Evolutionary conservation across 2,113 vertebrate genomes (phyloP).

Genomic region (Tetrax tetrax): DNA sequence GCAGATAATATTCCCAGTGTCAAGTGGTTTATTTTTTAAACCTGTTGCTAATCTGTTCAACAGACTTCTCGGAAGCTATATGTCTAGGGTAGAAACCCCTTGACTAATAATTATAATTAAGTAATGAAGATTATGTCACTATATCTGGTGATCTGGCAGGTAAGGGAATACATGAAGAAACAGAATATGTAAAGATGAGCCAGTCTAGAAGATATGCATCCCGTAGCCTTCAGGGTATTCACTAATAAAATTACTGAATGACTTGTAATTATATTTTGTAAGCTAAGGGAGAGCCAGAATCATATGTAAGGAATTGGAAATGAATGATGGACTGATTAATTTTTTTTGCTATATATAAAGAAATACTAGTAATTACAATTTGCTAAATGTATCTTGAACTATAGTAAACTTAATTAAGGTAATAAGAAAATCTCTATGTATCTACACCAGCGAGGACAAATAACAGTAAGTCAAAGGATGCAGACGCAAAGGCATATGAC

Average conservation of each 20-base stretch:
- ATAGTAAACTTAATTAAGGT: neutral
- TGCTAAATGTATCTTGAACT: neutral
- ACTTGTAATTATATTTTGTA: constrained; percentile 55
- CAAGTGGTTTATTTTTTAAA: constrained; percentile 8
- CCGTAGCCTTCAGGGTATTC: constrained; percentile 28
- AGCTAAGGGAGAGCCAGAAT: constrained; percentile 21
- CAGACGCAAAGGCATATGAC: neutral
- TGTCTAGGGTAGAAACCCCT: constrained; percentile 1
- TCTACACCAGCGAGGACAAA: neutral
- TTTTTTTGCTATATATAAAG: neutral
- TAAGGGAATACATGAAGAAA: constrained; percentile 37
- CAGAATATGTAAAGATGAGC: constrained; percentile 31
- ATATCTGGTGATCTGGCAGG: constrained; percentile 35
- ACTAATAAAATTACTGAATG: constrained; percentile 51
- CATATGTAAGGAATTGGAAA: constrained; percentile 17
- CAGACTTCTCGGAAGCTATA: neutral
- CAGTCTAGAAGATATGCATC: constrained; percentile 13
- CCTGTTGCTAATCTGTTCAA: neutral
- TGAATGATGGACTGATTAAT: neutral
- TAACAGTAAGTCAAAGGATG: neutral
- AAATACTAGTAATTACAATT: constrained; percentile 33
- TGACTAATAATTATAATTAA: constrained; percentile 54
- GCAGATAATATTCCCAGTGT: neutral
- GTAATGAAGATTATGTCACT: constrained; percentile 49
- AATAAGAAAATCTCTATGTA: neutral